phyloP scores from a whole-genome alignment of 2,888 invertebrate species.

The Trichopria drosophilae region DNA sequence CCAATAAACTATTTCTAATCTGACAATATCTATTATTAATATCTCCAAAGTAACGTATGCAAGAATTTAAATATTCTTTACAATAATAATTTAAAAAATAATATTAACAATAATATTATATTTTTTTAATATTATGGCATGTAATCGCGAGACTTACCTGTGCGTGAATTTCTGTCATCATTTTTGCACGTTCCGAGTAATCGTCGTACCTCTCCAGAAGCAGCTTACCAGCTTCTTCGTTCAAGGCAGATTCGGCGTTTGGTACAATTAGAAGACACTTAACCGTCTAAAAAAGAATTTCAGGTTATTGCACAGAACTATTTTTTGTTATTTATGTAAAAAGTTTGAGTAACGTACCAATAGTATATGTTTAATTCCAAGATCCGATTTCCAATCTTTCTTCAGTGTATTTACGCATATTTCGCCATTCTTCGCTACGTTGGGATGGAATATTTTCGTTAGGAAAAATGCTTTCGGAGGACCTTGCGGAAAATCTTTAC shows the following conservation, averaged over 20 bases:
- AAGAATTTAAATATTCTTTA: too few relatives aligned
- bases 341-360: slow-evolving; percentile 63
- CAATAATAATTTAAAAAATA: too few relatives aligned
- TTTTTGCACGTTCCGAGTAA: slow-evolving; percentile 84
- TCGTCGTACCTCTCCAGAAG: slow-evolving; percentile 90
- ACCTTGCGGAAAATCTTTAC: slow-evolving; percentile 88
- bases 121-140: slow-evolving; percentile 2
- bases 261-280: slow-evolving; percentile 96
- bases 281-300: slow-evolving; percentile 68
- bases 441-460: slow-evolving; percentile 96
- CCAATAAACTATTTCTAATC: too few relatives aligned
- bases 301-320: slow-evolving; percentile 1
- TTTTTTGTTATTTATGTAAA: neutral
- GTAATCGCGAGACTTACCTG: slow-evolving; percentile 60
- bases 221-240: slow-evolving; percentile 94
- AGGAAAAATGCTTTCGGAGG: slow-evolving; percentile 93
- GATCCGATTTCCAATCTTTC: slow-evolving; percentile 95
- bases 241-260: slow-evolving; percentile 95
- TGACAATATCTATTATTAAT: too few relatives aligned
- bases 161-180: slow-evolving; percentile 92
- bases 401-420: slow-evolving; percentile 96
- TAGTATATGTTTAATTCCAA: slow-evolving; percentile 92
- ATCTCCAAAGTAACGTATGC: too few relatives aligned
- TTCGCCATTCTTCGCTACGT: slow-evolving; percentile 90
- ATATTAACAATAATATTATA: neutral